Percentiles rank a stretch among this genome's conserved stretches.
phyloP scores from a whole-genome alignment of 2,888 invertebrate species.

The Watsonalla cultraria region DNA sequence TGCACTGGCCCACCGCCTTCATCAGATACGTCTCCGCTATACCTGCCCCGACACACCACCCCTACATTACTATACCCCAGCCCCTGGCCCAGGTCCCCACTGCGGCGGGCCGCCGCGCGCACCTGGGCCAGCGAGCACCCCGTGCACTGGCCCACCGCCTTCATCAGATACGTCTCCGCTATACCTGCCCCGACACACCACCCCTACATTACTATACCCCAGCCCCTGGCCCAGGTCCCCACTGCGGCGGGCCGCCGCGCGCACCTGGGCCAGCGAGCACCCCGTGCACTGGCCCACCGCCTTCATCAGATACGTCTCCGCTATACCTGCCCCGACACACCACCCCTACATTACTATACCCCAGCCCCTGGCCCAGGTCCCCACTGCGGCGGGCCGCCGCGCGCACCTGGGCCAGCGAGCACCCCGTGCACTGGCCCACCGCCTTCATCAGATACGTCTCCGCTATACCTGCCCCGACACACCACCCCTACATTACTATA shows the following conservation, averaged over 20 bases:
- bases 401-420: conserved; percentile 90
- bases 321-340: conserved; percentile 83
- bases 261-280: conserved; percentile 89
- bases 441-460: conserved; percentile 97
- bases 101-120: conserved; percentile 77
- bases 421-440: conserved; percentile 92
- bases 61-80: not conserved
- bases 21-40: conserved; percentile 96
- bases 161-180: conserved; percentile 96
- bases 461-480: conserved; percentile 86
- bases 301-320: conserved; percentile 96
- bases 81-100: conserved; percentile 92
- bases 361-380: conserved; percentile 88
- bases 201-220: not conserved
- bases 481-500: not conserved
- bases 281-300: conserved; percentile 95
- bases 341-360: not conserved
- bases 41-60: conserved; percentile 75
- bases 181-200: conserved; percentile 81
- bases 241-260: conserved; percentile 74
- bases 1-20: conserved; percentile 95
- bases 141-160: conserved; percentile 94
- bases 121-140: conserved; percentile 91
- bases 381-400: conserved; percentile 81
- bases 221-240: conserved; percentile 93